Evolutionary conservation across 2,888 invertebrate species (phyloP), one percentile per base, ranked within the genome.

Genomic region (Lordiphosa andalusiaca): DNA sequence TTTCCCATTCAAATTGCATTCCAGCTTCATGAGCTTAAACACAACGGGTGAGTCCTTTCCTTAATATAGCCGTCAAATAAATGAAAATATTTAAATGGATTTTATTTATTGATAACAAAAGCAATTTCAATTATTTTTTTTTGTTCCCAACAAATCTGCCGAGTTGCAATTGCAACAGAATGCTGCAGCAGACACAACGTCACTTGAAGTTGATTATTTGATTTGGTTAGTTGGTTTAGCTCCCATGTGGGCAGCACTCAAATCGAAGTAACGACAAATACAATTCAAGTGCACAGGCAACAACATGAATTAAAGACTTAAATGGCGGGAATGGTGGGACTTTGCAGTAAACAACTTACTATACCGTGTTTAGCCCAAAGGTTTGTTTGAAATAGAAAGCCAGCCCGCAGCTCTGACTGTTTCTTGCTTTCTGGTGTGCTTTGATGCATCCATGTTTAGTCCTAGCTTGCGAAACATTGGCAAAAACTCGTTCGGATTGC

Each of bases 81-180:
- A 21, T 48, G 12, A 46, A 35, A 69, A 55, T 55, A 57, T 51
- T 46, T 62, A 67, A 81, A 78, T 84, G 76, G 77, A 84, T 78
- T 78, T 76, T 76, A 76, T 81, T 84, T 84, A 77, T 84, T 69
- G 77, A 69, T 69, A 61, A 77, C 62, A 67, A 76, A 65, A 72
- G 33, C 70, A 78, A 68, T 77, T 83, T 84, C 84, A 83, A 77
- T 77, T 84, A 83, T 76, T 84, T 59, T 70, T 56, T 64, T 44
- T 50, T 59, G 23, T 19, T 44, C 42, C 67, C 48, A 67, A 52
- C 49, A 53, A 66, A 66, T 46, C 56, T 53, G 59, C 49, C 67
- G 58, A 48, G 64, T 37, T 33, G 21, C 42, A 23, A 37, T 23
- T 53, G 25, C 53, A 7, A 38, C 38, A 38, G 41, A 25, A 48